A percentile compares a stretch with the other conserved stretches of the same genome.
Conservation (phyloP, 2,888 invertebrate genomes). For the Vesta saturnalis region DNA sequence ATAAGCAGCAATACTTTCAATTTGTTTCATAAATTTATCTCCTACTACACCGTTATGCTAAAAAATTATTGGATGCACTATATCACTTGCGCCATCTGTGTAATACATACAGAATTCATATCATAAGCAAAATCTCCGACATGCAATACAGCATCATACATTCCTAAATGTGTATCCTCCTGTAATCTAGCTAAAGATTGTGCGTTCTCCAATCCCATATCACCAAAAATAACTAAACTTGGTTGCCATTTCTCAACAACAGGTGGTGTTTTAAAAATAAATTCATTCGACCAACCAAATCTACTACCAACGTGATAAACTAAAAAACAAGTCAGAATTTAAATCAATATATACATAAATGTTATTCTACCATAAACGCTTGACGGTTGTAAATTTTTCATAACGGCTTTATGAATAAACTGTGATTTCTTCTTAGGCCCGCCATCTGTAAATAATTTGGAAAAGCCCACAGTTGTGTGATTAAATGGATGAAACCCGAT, state of each 20-base stretch:
- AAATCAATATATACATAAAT: neutral
- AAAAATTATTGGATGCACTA: neutral
- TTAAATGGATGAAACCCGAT: slow-evolving; percentile 67
- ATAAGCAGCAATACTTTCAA: slow-evolving; percentile 88
- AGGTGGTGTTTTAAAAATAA: slow-evolving; percentile 79
- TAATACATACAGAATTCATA: slow-evolving; percentile 74
- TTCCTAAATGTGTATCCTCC: slow-evolving; percentile 79
- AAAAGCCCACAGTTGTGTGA: slow-evolving; percentile 66
- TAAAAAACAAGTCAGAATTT: neutral
- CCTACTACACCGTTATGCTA: slow-evolving; percentile 79
- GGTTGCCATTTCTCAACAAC: slow-evolving; percentile 77
- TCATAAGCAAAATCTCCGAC: slow-evolving; percentile 97
- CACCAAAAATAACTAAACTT: slow-evolving; percentile 87
- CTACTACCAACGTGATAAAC: slow-evolving; percentile 83
- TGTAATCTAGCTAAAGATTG: slow-evolving; percentile 86
- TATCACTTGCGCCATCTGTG: neutral
- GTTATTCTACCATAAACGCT: slow-evolving; percentile 69
- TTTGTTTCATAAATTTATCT: slow-evolving; percentile 92
- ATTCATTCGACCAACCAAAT: slow-evolving; percentile 84
- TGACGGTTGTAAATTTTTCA: slow-evolving; percentile 70
- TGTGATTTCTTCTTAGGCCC: slow-evolving; percentile 71
- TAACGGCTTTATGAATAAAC: slow-evolving; percentile 80
- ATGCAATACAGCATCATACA: slow-evolving; percentile 89
- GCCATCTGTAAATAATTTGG: slow-evolving; percentile 78
- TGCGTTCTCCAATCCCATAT: slow-evolving; percentile 94